Conservation (phyloP, 2,797 vertebrate species). For the Mormyrops boulengeri region DNA sequence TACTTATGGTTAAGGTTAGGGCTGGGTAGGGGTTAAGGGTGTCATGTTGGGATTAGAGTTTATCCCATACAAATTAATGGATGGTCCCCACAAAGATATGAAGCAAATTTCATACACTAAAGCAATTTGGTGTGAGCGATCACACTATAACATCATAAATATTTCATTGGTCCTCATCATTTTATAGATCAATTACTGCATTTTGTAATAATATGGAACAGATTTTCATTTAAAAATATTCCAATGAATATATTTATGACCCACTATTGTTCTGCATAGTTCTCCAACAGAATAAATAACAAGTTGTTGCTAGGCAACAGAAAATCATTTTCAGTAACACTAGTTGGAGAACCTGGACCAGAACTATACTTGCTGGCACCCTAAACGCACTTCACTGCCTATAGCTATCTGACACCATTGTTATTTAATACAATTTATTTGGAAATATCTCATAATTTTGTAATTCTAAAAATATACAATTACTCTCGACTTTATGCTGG, state of each 20-base stretch:
- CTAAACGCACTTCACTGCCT: neutral
- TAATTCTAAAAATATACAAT: neutral
- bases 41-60: neutral
- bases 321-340: slow-evolving; percentile 7
- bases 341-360: neutral
- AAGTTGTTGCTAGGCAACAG: slow-evolving; percentile 11
- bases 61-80: neutral
- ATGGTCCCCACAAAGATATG: neutral
- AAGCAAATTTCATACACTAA: neutral
- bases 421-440: slow-evolving; percentile 8
- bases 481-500: neutral
- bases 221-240: neutral
- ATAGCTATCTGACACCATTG: neutral
- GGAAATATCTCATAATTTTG: neutral
- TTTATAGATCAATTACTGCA: neutral
- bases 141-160: neutral
- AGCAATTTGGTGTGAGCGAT: neutral
- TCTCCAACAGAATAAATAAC: slow-evolving; percentile 3
- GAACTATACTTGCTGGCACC: neutral
- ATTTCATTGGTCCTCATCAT: neutral
- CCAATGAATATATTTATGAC: slow-evolving; percentile 7
- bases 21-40: neutral
- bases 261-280: slow-evolving; percentile 1
- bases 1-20: neutral
- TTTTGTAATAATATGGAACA: neutral